phyloP scores from a whole-genome alignment of 2,797 vertebrate genomes.

The Aratinga solstitialis region DNA sequence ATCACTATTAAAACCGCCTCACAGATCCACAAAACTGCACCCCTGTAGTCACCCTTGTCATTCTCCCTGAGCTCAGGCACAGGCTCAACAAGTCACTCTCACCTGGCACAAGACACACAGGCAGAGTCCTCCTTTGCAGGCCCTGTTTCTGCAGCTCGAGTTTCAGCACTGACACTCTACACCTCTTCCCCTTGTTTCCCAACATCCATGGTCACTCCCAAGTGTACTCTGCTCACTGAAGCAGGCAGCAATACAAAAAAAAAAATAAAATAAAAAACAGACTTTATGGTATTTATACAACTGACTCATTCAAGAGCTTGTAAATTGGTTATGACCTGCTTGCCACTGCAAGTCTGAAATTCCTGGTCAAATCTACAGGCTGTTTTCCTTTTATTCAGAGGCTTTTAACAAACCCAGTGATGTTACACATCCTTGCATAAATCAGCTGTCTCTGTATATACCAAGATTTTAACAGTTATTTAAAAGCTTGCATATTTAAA shows the following conservation, averaged over 20 bases:
- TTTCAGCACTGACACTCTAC: neutral
- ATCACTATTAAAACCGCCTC: neutral
- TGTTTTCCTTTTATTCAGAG: neutral
- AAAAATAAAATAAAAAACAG: neutral
- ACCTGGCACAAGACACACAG: neutral
- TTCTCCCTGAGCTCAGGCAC: neutral
- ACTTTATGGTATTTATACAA: neutral
- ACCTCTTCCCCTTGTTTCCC: neutral
- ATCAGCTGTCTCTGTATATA: neutral
- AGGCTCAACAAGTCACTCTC: neutral
- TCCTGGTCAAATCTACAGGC: neutral
- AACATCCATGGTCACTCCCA: neutral
- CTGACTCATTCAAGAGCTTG: neutral
- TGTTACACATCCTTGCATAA: neutral
- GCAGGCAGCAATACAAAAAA: neutral
- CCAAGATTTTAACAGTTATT: neutral
- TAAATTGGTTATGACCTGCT: neutral
- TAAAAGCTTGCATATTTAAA: neutral
- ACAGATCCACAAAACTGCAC: neutral
- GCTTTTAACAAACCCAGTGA: neutral
- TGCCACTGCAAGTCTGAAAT: neutral
- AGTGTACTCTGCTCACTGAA: neutral
- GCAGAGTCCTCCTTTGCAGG: neutral
- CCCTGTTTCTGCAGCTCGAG: neutral
- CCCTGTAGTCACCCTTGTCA: neutral